Evolutionary conservation across 64 coral and sea anemone genomes (phyloP), one percentile per base, ranked within the genome.

Genomic region (Trachythela sp.): DNA sequence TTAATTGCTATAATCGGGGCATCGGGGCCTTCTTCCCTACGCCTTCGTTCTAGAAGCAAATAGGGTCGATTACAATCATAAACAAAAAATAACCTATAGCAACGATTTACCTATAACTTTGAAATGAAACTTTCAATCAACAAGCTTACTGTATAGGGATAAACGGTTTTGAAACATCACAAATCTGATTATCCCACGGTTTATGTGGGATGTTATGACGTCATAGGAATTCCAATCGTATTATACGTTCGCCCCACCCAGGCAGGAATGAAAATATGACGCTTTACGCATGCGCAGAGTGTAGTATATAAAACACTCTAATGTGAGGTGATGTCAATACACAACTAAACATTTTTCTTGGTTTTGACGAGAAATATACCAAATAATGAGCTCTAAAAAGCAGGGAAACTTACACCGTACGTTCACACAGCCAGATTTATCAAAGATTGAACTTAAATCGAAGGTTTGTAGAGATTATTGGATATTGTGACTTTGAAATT

Each of bases 361-460:
- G 37, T 35, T 80, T 39, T 35, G 31, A 29, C 75, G 75, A 37
- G 31, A 39, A 37, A 80, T 29, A 80, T 37, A 15, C 27, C 37
- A 8, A 68, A 18, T 10, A 36, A 80, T 80, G 75, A 36, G 75
- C 75, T 80, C 75, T 11, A 80, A 80, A 80, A 80, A 80, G 20
- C 75, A 80, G 20, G 32, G 32, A 35, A 80, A 80, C 37, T 39
- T 80, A 35, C 37, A 35, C 9, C 30, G 75, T 10, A 80, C 35
- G 4, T 80, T 80, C 33, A 99, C 94, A 38, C 91, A 94, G 32
- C 39, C 92, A 17, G 93, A 99, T 86, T 89, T 99, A 34, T 92
- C 93, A 39, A 93, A 89, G 15, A 89, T 95, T 14, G 96, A 99
- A 80, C 88, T 99, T 8, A 99, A 99, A 87, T 99, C 96, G 0